Evolutionary conservation across 2,797 vertebrate genomes (phyloP), one percentile per base, ranked within the genome.

Genomic region (Diplodus puntazzo): DNA sequence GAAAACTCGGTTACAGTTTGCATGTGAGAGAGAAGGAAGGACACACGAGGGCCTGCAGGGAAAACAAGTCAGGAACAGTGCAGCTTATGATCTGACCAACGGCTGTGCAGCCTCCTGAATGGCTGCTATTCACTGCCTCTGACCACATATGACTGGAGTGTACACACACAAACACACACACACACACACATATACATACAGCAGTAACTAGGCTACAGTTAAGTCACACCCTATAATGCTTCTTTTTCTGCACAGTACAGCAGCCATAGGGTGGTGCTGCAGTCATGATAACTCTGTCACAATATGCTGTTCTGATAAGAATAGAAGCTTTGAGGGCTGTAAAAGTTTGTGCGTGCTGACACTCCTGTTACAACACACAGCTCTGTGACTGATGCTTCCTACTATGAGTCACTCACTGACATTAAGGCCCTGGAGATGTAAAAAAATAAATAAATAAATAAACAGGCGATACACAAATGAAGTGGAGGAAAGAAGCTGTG

Each of bases 91-190:
- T 23, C 50, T 75, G 50, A 77, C 80, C 83, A 87, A 87, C 84
- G 55, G 91, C 67, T 27, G 2, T 11, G 50, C 73, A 52, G 61
- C 61, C 62, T 8, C 65, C 77, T 94, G 90, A 93, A 93, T 89
- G 87, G n/a, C 88, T 87, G 25, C 89, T 68, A 93, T 93, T 93
- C 92, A 92, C 65, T 57, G 75, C 14, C 82, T 76, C 73, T 80
- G 90, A 83, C 77, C 88, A 73, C 69, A 64, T 69, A 82, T 84
- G 82, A 83, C 77, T 69, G 79, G 79, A 43, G 65, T 66, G 70
- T n/a, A 80, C 63, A 77, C 82, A 77, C 69, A 73, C 42, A 59
- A 2, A 27, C 27, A 27, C 27, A 27, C 27, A 27, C 11, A 53
- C 34, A 34, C 11, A 57, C 23, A 66, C 48, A 21, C 64, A 76